Percentiles rank a stretch among this genome's conserved stretches.
Conservation (phyloP, 1,140 invertebrate species). For the Plutomurus gul region DNA sequence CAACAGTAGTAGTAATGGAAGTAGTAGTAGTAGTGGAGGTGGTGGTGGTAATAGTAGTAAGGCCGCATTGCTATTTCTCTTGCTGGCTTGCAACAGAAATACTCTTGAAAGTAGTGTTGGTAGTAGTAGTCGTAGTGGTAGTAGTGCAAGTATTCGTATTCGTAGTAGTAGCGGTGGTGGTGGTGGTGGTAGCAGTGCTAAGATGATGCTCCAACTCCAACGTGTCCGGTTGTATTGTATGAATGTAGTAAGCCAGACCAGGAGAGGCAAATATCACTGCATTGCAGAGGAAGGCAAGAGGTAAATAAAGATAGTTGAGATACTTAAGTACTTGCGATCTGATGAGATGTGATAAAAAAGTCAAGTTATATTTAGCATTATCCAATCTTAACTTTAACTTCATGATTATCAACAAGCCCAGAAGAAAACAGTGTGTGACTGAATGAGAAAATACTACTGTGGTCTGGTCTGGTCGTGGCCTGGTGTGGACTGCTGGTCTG, state of each 20-base stretch:
- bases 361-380: conserved; percentile 30
- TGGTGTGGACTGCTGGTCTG: conserved; percentile 5
- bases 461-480: neutral
- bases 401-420: conserved; percentile 8
- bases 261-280: conserved; percentile 25
- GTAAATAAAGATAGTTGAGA: conserved; percentile 30
- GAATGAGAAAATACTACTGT: neutral
- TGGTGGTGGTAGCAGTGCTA: conserved; percentile 8
- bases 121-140: too few species aligned
- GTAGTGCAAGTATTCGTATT: too few species aligned
- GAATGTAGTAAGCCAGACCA: conserved; percentile 6
- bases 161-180: too few species aligned
- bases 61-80: conserved; percentile 28
- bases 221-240: conserved; percentile 28
- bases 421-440: conserved; percentile 3
- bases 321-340: conserved; percentile 27
- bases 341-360: conserved; percentile 29
- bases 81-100: conserved; percentile 26
- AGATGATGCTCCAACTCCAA: conserved; percentile 28
- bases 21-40: neutral
- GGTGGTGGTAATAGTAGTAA: neutral
- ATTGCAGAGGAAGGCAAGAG: conserved; percentile 25
- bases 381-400: conserved; percentile 30
- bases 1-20: neutral
- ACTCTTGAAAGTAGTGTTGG: too few species aligned